Conservation (phyloP, 2,113 vertebrate genomes). For the Eleginops maclovinus region DNA sequence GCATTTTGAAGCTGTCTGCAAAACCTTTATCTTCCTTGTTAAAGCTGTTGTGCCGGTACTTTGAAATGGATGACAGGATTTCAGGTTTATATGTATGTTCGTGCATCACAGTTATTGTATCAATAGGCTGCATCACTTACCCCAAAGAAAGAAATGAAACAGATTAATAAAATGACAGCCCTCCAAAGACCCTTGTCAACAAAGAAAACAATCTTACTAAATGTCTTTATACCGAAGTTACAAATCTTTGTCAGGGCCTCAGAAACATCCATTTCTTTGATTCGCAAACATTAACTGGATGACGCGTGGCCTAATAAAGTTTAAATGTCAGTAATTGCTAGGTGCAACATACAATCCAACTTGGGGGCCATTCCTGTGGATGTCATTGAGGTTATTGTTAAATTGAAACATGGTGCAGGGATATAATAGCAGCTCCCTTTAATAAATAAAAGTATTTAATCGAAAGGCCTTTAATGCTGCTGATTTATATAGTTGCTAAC, state of each 20-base stretch:
- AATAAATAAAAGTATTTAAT: not conserved
- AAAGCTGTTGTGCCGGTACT: slow-evolving; percentile 1
- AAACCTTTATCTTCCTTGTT: not conserved
- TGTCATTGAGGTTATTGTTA: not conserved
- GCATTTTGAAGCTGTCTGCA: slow-evolving; percentile 13
- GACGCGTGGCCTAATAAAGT: not conserved
- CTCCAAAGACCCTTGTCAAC: not conserved
- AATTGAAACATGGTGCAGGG: not conserved
- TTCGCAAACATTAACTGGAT: not conserved
- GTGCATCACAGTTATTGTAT: slow-evolving; percentile 1
- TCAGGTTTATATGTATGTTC: not conserved
- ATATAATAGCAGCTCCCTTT: not conserved
- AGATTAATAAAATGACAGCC: not conserved
- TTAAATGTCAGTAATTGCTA: not conserved
- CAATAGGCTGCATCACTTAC: not conserved
- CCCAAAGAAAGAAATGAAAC: not conserved
- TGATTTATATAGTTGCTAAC: slow-evolving; percentile 5
- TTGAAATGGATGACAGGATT: not conserved
- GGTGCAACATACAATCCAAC: not conserved
- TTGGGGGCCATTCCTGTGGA: not conserved
- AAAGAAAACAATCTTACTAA: not conserved
- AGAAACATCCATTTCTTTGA: not conserved
- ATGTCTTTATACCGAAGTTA: not conserved
- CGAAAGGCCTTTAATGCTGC: not conserved
- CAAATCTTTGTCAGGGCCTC: not conserved